These are phyloP conservation scores for Orbicella faveolata DNA, from an alignment of 64 coral and sea anemone species.

Conservation along the genomic window DNA sequence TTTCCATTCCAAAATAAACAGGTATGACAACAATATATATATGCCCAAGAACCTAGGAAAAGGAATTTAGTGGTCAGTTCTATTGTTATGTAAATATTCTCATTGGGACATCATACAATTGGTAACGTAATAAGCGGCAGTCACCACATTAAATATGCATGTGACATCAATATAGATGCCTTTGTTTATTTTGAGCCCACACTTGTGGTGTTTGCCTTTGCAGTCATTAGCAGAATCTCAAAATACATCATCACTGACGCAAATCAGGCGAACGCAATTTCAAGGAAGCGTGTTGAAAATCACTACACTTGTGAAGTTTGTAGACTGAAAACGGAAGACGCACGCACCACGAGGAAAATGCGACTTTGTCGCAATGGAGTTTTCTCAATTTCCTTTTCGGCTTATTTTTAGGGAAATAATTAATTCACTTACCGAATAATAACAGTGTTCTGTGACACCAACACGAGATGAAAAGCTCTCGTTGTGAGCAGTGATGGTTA, in stretches of 20 bases:
- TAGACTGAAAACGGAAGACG: neutral
- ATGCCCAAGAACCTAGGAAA: neutral
- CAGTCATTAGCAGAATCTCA: neutral
- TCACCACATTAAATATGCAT: neutral
- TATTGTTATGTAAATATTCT: slow-evolving; percentile 7
- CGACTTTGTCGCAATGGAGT: neutral
- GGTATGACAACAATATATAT: neutral
- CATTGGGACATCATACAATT: neutral
- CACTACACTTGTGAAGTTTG: neutral
- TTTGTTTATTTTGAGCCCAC: neutral
- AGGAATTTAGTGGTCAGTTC: neutral
- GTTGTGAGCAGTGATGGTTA: slow-evolving; percentile 84
- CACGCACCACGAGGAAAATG: neutral
- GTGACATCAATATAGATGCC: neutral
- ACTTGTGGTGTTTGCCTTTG: slow-evolving; percentile 5
- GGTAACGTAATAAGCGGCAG: too few relatives aligned
- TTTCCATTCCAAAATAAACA: slow-evolving; percentile 34
- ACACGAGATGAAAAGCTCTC: slow-evolving; percentile 98
- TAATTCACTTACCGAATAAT: slow-evolving; percentile 91
- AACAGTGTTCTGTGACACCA: slow-evolving; percentile 80
- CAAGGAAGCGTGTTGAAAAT: neutral
- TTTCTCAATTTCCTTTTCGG: neutral
- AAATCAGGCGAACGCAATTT: neutral
- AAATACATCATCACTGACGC: neutral
- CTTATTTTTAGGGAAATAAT: neutral